Conservation (phyloP, 2,888 invertebrate genomes). For the Spilosoma lubricipeda region DNA sequence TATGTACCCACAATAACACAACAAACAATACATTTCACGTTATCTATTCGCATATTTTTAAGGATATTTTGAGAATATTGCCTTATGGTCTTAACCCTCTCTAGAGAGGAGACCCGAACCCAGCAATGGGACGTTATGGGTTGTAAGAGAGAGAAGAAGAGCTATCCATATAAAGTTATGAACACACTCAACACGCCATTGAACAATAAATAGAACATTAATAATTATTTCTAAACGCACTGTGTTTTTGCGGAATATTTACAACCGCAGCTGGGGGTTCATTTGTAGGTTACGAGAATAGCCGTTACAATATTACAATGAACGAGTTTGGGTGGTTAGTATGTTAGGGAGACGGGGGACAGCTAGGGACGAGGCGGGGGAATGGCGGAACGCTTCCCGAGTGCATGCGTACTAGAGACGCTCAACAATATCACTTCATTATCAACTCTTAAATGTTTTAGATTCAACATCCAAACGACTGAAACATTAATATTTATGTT, state of each 20-base stretch:
- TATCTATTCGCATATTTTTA: too few relatives aligned
- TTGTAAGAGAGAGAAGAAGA: too few relatives aligned
- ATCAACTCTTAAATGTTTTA: slow-evolving; percentile 26
- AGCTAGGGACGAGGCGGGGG: slow-evolving; percentile 19
- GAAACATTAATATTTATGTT: slow-evolving; percentile 40
- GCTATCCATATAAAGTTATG: neutral
- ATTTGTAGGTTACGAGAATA: slow-evolving; percentile 66
- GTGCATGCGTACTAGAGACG: slow-evolving; percentile 46
- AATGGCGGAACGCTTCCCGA: slow-evolving; percentile 29
- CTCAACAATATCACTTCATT: slow-evolving; percentile 28
- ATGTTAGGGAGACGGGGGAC: slow-evolving; percentile 51
- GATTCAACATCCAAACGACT: slow-evolving; percentile 26
- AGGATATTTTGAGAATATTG: too few relatives aligned
- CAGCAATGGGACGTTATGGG: too few relatives aligned
- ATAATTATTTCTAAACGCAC: neutral
- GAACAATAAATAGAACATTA: neutral
- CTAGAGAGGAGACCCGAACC: too few relatives aligned
- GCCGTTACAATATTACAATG: slow-evolving; percentile 66
- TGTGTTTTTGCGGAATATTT: slow-evolving; percentile 4
- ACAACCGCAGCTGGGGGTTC: slow-evolving; percentile 3
- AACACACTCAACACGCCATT: neutral
- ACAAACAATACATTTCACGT: too few relatives aligned
- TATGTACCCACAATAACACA: too few relatives aligned
- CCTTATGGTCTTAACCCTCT: too few relatives aligned
- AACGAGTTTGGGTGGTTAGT: slow-evolving; percentile 63